Base-by-base conservation (phyloP, 92 coral and sea anemone species). In the Epizoanthus scotinus region DNA sequence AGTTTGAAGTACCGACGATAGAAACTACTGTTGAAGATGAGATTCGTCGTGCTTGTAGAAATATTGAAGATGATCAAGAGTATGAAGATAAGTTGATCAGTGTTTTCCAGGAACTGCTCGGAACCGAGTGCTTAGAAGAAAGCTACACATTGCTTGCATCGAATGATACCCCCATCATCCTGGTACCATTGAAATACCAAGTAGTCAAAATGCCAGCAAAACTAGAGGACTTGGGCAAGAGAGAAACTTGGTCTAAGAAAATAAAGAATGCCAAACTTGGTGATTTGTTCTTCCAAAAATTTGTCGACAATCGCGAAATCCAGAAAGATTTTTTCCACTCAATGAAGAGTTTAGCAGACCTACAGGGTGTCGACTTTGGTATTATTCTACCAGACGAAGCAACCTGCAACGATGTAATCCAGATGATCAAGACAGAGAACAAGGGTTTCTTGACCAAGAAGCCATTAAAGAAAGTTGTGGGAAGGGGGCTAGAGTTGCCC, bases 121-220 rank as follows among this genome's bases (percentile, higher is more conserved):
- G 84, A 53, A 17, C 74, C 18, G 78, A 28, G 17, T 18, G 38
- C 14, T 40, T 81, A 17, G 26, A 54, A 2, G 2, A 1, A 0
- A 9, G 25, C 5, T 67, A 80, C 36, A 22, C 36, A 12, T 53
- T 80, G 66, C 44, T 28, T 2, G 22, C 14, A 21, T 21, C 77
- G 15, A 67, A 54, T 31, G 28, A 20, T 10, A 53, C 67, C 22
- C 84, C 84, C 2, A 20, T 81, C 17, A 56, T 81, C 29, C 67
- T 81, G 26, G 84, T 81, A 56, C 84, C 84, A 26, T 52, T 28
- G 75, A 22, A 13, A 13, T 67, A 81, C 21, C 17, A 49, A 36
- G 66, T 67, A 20, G 60, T 14, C 3, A 19, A 67, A 29, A 81
- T 81, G 84, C 84, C 84, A 81, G 77, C 72, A 1, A 34, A 15